Conservation (phyloP, 2,888 invertebrate genomes). For the Cataglyphis cursor region DNA sequence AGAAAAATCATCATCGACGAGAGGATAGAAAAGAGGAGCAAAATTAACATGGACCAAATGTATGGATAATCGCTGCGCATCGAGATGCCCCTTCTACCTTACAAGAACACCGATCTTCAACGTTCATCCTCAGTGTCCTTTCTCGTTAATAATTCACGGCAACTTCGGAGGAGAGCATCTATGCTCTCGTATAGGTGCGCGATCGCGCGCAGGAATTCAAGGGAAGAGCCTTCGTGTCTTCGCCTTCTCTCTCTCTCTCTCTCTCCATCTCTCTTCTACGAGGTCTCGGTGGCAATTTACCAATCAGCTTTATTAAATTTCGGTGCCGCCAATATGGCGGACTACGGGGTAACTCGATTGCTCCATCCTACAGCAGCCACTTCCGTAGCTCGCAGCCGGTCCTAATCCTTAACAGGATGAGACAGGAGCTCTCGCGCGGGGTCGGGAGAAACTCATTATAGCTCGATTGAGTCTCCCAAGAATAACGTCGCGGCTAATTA, state of each 20-base stretch:
- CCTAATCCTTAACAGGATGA: slow-evolving; percentile 60
- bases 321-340: slow-evolving; percentile 62
- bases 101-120: neutral
- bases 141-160: neutral
- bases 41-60: neutral
- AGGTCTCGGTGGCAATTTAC: slow-evolving; percentile 72
- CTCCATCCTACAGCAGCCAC: slow-evolving; percentile 50
- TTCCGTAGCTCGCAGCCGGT: slow-evolving; percentile 41
- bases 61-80: neutral
- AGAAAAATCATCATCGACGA: neutral
- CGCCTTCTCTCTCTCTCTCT: slow-evolving; percentile 7
- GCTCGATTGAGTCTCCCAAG: slow-evolving; percentile 42
- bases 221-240: neutral
- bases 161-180: slow-evolving; percentile 4
- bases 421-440: slow-evolving; percentile 38
- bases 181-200: neutral
- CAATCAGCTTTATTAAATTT: slow-evolving; percentile 78
- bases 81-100: neutral
- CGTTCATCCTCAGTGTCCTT: neutral
- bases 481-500: slow-evolving; percentile 51
- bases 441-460: slow-evolving; percentile 54
- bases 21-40: too few relatives aligned
- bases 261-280: slow-evolving; percentile 25
- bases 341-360: slow-evolving; percentile 60
- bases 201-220: neutral